Percentiles rank a stretch among this genome's conserved stretches.
Evolutionary conservation across 2,888 invertebrate genomes (phyloP).

Genomic region (Troilus luridus): DNA sequence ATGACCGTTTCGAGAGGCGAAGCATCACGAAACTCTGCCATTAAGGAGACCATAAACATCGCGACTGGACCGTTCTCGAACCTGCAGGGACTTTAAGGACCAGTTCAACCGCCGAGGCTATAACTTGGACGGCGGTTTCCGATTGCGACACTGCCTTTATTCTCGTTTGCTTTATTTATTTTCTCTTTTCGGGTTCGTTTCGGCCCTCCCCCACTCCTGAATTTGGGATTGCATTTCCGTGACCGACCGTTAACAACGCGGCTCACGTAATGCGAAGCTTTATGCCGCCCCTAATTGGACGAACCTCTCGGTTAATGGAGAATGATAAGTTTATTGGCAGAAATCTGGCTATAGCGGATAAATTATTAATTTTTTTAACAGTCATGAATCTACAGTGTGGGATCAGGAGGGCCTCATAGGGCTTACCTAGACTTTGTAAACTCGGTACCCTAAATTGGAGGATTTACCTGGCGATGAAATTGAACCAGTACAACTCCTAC

Average conservation of each 20-base stretch:
- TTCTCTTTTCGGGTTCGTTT: not conserved
- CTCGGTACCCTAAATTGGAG: too few relatives aligned
- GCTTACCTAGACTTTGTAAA: too few relatives aligned
- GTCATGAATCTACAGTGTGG: too few relatives aligned
- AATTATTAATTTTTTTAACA: too few relatives aligned
- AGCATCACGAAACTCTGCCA: constrained; percentile 15
- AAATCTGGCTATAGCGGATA: too few relatives aligned
- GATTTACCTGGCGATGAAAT: too few relatives aligned
- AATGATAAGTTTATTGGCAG: not conserved
- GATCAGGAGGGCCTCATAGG: too few relatives aligned
- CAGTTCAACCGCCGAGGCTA: not conserved
- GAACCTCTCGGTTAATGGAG: not conserved
- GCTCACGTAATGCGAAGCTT: not conserved
- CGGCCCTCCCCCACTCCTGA: too few relatives aligned
- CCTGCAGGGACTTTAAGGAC: not conserved
- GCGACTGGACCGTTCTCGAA: not conserved
- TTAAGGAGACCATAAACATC: not conserved
- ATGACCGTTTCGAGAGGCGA: not conserved
- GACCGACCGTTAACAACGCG: constrained; percentile 5
- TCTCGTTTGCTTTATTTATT: constrained; percentile 40
- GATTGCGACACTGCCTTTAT: not conserved
- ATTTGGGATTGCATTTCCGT: constrained; percentile 33
- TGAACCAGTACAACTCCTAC: too few relatives aligned
- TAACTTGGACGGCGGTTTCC: not conserved
- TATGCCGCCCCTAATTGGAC: constrained; percentile 29